Base-by-base conservation (phyloP, 2,888 invertebrate genomes). In the Eutolmus rufibarbis region DNA sequence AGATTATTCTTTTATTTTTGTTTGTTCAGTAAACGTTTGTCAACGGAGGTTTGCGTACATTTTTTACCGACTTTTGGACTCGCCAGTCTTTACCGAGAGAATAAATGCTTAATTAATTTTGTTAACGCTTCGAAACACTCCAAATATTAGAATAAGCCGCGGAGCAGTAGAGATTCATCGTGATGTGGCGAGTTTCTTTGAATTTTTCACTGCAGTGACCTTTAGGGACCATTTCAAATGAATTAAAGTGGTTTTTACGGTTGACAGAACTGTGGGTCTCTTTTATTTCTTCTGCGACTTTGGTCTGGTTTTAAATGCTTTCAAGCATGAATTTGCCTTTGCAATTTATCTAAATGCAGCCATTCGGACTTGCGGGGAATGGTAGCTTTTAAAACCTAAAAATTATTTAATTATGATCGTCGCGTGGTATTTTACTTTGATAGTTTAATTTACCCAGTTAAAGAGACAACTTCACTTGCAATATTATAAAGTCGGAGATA, bases 31-130 rank as follows among this genome's bases (percentile, higher is more conserved):
- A 51, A 51, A 51, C n/a, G 51, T 51, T 51, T n/a, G 51, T 51
- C n/a, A 51, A 51, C 51, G 19, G 19, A 51, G 46, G 78, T 23
- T 8, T 19, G 14, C 31, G 23, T 79, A 51, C 5, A 19, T 34
- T 37, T 37, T 76, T 76, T 12, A n/a, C n/a, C 34, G 34, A 31
- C 76, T 3, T 8, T 76, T 16, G 31, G 79, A 79, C 31, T 12
- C n/a, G 23, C 31, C 46, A 46, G 51, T 79, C 79, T 8, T 28
- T 14, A 46, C 5, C 5, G 16, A 79, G n/a, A 16, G 31, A 79
- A 46, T 19, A 46, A 79, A 46, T 19, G n/a, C 51, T 79, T 79
- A 79, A 79, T 79, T 79, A 78, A 66, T 56, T 79, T 34, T 79
- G 16, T 51, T 79, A 51, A 46, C 28, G 79, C 79, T 46, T 31